phyloP scores from a whole-genome alignment of 2,888 invertebrate genomes.

The Hyppa rectilinea region DNA sequence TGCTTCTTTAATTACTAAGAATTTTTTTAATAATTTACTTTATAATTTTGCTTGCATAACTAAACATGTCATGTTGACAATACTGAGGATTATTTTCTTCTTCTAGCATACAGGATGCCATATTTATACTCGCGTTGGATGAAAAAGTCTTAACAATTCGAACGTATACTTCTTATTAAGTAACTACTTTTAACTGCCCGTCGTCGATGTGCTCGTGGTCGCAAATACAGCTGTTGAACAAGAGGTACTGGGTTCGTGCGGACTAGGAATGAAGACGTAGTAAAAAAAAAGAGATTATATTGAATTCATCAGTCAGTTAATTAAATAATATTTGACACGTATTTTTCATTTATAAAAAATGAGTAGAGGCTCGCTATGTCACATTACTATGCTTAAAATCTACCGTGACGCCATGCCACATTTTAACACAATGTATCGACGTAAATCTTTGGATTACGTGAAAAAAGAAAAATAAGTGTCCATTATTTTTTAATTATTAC shows the following conservation, averaged over 20 bases:
- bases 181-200: not conserved
- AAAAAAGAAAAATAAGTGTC: no score
- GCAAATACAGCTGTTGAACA: not conserved
- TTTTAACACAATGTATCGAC: no score
- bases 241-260: not conserved
- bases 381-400: no score
- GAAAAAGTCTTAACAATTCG: not conserved
- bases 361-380: no score
- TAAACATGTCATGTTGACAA: slow-evolving; percentile 52
- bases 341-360: no score
- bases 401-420: no score
- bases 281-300: no score
- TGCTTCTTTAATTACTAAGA: slow-evolving; percentile 39
- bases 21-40: slow-evolving; percentile 42
- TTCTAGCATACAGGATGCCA: slow-evolving; percentile 10
- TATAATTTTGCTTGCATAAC: slow-evolving; percentile 45
- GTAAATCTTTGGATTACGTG: no score
- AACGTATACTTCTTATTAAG: slow-evolving; percentile 8
- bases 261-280: no score
- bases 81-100: slow-evolving; percentile 14
- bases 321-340: no score
- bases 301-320: no score
- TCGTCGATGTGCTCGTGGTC: not conserved
- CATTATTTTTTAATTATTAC: no score
- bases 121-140: not conserved